Base-by-base conservation (phyloP, 2,888 invertebrate species). In the Serrognathus titanus region DNA sequence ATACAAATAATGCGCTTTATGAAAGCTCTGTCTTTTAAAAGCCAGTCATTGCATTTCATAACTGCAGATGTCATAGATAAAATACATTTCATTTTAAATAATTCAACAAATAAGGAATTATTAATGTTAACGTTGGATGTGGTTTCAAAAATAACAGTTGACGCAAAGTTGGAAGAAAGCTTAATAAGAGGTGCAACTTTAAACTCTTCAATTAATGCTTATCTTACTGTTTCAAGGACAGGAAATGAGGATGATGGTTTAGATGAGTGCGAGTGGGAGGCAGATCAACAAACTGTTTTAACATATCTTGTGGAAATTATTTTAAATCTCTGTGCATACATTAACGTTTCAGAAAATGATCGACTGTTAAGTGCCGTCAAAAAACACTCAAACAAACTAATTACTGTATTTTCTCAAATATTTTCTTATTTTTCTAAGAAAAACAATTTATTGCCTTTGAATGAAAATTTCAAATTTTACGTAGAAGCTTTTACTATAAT, bases 1-100 rank as follows among this genome's bases (percentile, higher is more conserved):
- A 81, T 90, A 39, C 89, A 93, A 77, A 73, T 91, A 50, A 81
- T 92, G 72, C 81, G 90, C 31, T 78, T 92, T 38, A 78, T 89
- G 51, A 81, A 82, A n/a, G 74, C 75, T 1, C 78, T 84, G 13
- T 57, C 55, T 41, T 63, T 55, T 46, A 55, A 62, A 47, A 51
- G 53, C 10, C 48, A 62, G 71, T 51, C 49, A 20, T 48, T 65
- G 6, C 37, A 55, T 8, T 64, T 66, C 57, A 56, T 84, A 16
- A 81, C 80, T 66, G 71, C 78, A 55, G 72, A 79, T 53, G 55
- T 71, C 11, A 68, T 85, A 0, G 78, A 82, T 47, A 81, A 84
- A 62, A 73, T 92, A 43, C 83, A 82, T 61, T 91, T 88, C 69
- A 88, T 93, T 61, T 75, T 94, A 55, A 82, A 81, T 53, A 91